These are phyloP conservation scores for fruit fly (Drosophila melanogaster) DNA, from an alignment of 1,140 invertebrate species.

Conservation along the genomic window Release_6_plus_ISO1_MT NT_033777.3:17258501-17259000, in stretches of 20 bases:
- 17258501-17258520: not conserved
- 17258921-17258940: not conserved
- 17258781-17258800: constrained; percentile 40
- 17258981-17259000: constrained; percentile 69
- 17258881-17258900: constrained; percentile 75
- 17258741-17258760: constrained; percentile 51
- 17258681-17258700: constrained; percentile 55
- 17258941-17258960: constrained; percentile 28
- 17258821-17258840: constrained; percentile 70
- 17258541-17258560: constrained; percentile 23
- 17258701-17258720: constrained; percentile 59
- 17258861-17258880: constrained; percentile 77
- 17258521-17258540: constrained; percentile 16
- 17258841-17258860: constrained; percentile 69
- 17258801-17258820: constrained; percentile 40
- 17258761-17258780: constrained; percentile 57
- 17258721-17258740: constrained; percentile 38
- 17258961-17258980: constrained; percentile 58
- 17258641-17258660: constrained; percentile 41
- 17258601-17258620: constrained; percentile 24
- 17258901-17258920: constrained; percentile 52
- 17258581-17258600: constrained; percentile 47
- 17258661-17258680: constrained; percentile 48
- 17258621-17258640: constrained; percentile 41
- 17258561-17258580: constrained; percentile 26